Base-by-base conservation (phyloP, 2,888 invertebrate species). In the Perithous albicinctus region DNA sequence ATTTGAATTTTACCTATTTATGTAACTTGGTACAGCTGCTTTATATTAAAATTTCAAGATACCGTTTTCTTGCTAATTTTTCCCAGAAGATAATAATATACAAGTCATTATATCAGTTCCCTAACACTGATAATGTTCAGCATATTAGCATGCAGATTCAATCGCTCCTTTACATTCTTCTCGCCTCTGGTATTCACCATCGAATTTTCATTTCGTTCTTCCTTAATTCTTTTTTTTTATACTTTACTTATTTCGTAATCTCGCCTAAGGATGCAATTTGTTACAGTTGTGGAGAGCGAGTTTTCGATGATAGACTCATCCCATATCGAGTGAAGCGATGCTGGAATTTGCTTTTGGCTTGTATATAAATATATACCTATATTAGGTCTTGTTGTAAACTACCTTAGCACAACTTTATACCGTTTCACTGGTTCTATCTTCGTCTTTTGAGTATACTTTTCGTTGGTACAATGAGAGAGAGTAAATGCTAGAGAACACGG, bases 331-430 rank as follows among this genome's bases (percentile, higher is more conserved):
- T 1, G 41, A 32, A 75, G 61, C 41, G 69, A 51, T 29, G n/a
- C n/a, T n/a, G 69, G 29, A 77, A 77, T 69, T 61, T 51, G 26
- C 61, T 69, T 69, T 76, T 38, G 8, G 59, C 32, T 23, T 5
- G 20, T 43, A 12, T 38, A 38, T 10, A 38, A 12, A 38, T 5
- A 7, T 18, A 20, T 8, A 35, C 5, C 29, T 20, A 70, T 35
- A n/a, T n/a, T n/a, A 26, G 29, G 26, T 56, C 18, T 32, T 43
- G 10, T 29, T 54, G 41, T 48, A 72, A 32, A 48, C 18, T 29
- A 46, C 29, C 10, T 26, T n/a, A 38, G 26, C 18, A 61, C 51
- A 6, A 26, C 64, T 29, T 18, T 12, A n/a, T n/a, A n/a, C n/a
- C n/a, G 18, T 5, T 35, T 67, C 32, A 18, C 35, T 10, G 32